A percentile compares a stretch with the other conserved stretches of the same genome.
These are phyloP conservation scores for Uloborus diversus DNA, from an alignment of 1,140 invertebrate species.

Conservation along the genomic window DNA sequence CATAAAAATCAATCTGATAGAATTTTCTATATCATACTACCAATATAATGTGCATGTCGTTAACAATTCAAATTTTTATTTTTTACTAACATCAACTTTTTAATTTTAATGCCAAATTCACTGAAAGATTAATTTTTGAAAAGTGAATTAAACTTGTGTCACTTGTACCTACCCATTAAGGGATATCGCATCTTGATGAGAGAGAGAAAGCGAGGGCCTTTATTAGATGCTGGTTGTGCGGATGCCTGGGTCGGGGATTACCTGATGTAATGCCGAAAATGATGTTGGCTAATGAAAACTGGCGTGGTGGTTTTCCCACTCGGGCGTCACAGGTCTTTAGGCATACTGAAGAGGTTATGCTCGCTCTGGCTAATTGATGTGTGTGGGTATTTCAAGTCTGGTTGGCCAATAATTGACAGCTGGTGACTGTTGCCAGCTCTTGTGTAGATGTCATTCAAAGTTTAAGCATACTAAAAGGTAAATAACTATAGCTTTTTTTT, in stretches of 20 bases:
- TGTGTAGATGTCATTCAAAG: conserved; percentile 22
- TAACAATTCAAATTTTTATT: no score
- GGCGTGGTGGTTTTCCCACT: conserved; percentile 18
- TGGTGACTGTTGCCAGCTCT: conserved; percentile 1
- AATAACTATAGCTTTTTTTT: conserved; percentile 17
- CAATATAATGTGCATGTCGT: no score
- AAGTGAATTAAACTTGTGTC: conserved; percentile 20
- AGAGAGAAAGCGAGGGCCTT: not conserved
- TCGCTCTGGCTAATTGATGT: conserved; percentile 21
- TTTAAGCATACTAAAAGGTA: conserved; percentile 31
- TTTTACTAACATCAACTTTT: no score
- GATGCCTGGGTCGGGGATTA: conserved; percentile 12
- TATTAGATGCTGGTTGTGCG: conserved; percentile 19
- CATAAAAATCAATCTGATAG: no score
- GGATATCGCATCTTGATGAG: conserved; percentile 1
- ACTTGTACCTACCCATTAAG: conserved; percentile 48
- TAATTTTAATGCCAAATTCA: no score
- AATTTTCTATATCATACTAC: no score
- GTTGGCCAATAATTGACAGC: conserved; percentile 31
- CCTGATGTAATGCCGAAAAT: conserved; percentile 27
- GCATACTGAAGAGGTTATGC: conserved; percentile 3
- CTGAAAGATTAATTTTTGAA: no score
- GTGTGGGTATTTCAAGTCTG: conserved; percentile 42
- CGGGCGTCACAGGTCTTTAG: not conserved
- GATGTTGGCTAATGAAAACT: conserved; percentile 46